Evolutionary conservation across 2,113 vertebrate genomes (phyloP), one percentile per base, ranked within the genome.

Genomic region (Saccopteryx bilineata): DNA sequence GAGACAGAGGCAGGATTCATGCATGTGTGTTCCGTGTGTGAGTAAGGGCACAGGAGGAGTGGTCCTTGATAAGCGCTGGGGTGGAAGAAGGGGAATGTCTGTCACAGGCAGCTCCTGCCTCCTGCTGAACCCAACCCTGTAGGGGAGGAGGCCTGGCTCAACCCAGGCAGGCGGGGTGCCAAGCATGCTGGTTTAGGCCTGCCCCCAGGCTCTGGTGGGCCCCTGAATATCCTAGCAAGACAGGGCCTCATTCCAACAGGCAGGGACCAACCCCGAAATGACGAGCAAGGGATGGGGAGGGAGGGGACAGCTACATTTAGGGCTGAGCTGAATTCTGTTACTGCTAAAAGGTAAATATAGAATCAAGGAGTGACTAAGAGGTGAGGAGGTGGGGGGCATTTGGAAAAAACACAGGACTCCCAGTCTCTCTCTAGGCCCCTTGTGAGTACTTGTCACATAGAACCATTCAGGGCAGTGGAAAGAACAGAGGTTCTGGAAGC

Each of bases 241-340:
- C 91, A 95, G 83, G 95, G 95, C 89, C 78, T 96, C 96, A 90
- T 97, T 97, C 97, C 96, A 98, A 21, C 52, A 95, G 95, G 94
- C 92, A 95, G 87, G 88, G 89, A 72, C 84, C 75, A 65, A 74
- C 31, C 52, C 54, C 2, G 19, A 54, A 50, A 80, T 63, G 50
- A 83, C 65, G 92, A 48, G 65, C 56, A n/a, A 2, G 48, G 60
- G 91, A 65, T 5, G 5, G 58, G 91, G 56, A 28, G 81, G 60
- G 58, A 92, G 71, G 78, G 10, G 72, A 61, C 33, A 26, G 90
- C 63, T 39, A 48, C 87, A 15, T 0, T 39, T 1, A 39, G 76
- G 81, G 74, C 74, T 58, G 79, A 61, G 75, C 58, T 5, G 10
- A 78, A 58, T 19, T 23, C 33, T 31, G 14, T 69, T 23, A 8